Conservation (phyloP, 2,113 vertebrate genomes). For the Ophthalmolycus amberensis region DNA sequence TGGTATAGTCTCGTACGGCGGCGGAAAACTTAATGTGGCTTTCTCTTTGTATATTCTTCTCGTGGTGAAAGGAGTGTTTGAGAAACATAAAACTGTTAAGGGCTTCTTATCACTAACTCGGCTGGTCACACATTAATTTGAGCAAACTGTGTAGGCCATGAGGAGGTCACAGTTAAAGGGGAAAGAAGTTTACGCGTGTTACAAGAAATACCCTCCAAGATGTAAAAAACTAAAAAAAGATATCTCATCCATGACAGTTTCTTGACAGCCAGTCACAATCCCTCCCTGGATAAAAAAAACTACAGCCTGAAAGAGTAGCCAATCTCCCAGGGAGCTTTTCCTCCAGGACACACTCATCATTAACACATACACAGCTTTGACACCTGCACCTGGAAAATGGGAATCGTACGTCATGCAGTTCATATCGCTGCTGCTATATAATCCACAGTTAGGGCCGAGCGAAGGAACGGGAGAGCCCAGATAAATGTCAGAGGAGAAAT, state of each 20-base stretch:
- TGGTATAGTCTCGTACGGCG: background rate
- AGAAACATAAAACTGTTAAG: background rate
- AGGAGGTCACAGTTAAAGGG: constrained; percentile 19
- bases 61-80: background rate
- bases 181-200: constrained; percentile 1
- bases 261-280: constrained; percentile 18
- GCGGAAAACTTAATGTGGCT: constrained; percentile 8
- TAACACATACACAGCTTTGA: constrained; percentile 67
- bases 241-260: constrained; percentile 17
- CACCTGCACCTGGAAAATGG: constrained; percentile 70
- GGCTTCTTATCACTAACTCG: constrained; percentile 10
- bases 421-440: constrained; percentile 64
- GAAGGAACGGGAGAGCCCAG: constrained; percentile 41
- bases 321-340: constrained; percentile 50
- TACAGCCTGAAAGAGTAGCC: constrained; percentile 47
- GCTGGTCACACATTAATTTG: constrained; percentile 43
- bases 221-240: background rate
- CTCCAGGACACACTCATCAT: constrained; percentile 69
- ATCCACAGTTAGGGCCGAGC: constrained; percentile 46
- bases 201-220: constrained; percentile 3
- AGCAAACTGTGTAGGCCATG: constrained; percentile 5
- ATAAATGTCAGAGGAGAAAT: constrained; percentile 71
- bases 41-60: background rate
- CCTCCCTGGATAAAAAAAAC: constrained; percentile 46
- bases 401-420: constrained; percentile 68